These are phyloP conservation scores for Anorthoa munda DNA, from an alignment of 2,888 invertebrate species.

Conservation along the genomic window DNA sequence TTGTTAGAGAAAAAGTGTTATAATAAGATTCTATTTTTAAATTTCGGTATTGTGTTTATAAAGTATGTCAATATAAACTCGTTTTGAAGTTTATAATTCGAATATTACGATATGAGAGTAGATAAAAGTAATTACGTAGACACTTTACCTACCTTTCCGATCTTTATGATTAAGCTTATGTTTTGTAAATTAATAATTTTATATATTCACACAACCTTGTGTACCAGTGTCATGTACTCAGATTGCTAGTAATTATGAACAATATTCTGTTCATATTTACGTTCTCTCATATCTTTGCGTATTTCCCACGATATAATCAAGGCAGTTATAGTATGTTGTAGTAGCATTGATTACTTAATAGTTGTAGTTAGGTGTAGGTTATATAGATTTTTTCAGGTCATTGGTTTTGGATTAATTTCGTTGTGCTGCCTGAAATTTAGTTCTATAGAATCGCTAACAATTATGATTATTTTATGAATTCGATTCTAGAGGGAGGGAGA, in stretches of 20 bases:
- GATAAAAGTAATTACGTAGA: conserved; percentile 6
- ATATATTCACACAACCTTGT: conserved; percentile 62
- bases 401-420: not conserved
- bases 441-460: not conserved
- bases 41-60: no score
- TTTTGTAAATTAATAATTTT: conserved; percentile 28
- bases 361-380: not conserved
- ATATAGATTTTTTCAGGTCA: not conserved
- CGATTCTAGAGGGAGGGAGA: not conserved
- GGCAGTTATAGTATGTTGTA: conserved; percentile 21
- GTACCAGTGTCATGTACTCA: conserved; percentile 33
- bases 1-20: no score
- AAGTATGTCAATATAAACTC: no score
- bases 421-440: not conserved
- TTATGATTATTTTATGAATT: not conserved
- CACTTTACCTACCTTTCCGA: not conserved
- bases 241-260: conserved; percentile 39
- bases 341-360: conserved; percentile 25
- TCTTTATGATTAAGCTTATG: not conserved
- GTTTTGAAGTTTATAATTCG: no score
- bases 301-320: conserved; percentile 52
- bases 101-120: no score
- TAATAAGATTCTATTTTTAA: no score
- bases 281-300: conserved; percentile 14
- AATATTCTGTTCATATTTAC: conserved; percentile 36